These are phyloP conservation scores for Anoplolepis gracilipes DNA, from an alignment of 1,140 invertebrate species.

Conservation along the genomic window DNA sequence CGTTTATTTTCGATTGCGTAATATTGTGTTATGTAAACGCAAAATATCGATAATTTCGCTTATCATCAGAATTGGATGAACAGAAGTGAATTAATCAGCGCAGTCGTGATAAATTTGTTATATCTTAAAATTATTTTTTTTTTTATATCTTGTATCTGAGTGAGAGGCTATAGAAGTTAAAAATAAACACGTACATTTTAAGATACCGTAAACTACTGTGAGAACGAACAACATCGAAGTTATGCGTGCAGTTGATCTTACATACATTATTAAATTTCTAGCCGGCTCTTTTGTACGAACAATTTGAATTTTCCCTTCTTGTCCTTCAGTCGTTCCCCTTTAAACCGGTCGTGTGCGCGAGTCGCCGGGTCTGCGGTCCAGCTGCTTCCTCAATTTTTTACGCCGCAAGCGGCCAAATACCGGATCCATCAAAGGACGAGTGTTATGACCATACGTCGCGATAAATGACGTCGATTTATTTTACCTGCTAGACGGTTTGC, in stretches of 20 bases:
- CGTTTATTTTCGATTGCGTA: slow-evolving; percentile 11
- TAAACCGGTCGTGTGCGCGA: background rate
- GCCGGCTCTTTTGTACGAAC: background rate
- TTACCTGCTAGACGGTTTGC: slow-evolving; percentile 80
- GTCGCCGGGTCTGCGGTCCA: background rate
- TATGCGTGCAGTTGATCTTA: background rate
- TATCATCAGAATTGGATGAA: slow-evolving; percentile 27
- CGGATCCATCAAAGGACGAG: background rate
- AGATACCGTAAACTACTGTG: background rate
- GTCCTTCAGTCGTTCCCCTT: background rate
- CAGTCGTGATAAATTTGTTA: background rate
- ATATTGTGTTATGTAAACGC: slow-evolving; percentile 33
- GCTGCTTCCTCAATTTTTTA: background rate
- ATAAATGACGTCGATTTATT: background rate
- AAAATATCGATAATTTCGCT: slow-evolving; percentile 19
- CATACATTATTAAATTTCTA: background rate
- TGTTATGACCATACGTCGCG: background rate
- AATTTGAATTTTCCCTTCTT: background rate
- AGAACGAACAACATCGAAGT: background rate
- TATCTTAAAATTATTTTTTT: slow-evolving; percentile 7
- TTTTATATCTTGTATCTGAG: background rate
- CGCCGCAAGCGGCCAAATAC: background rate
- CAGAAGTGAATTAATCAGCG: background rate
- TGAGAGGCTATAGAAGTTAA: background rate
- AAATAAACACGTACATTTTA: background rate